Conservation (phyloP, 1,140 invertebrate genomes). For the Drosophila kikkawai region DNA sequence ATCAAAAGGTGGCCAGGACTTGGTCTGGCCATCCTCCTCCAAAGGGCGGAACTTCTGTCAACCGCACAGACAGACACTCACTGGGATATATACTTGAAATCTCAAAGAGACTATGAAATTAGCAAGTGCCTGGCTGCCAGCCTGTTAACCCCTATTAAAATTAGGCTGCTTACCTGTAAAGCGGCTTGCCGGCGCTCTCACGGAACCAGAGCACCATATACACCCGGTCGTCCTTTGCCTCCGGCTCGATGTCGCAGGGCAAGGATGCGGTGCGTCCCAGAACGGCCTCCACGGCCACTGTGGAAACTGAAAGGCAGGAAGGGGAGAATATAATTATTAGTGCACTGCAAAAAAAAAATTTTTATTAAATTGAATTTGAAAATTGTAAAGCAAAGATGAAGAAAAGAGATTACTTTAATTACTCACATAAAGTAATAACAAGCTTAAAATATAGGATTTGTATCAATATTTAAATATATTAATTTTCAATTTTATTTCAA, state of each 20-base stretch:
- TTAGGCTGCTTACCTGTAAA: slow-evolving; percentile 90
- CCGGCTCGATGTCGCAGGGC: slow-evolving; percentile 92
- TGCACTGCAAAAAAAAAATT: slow-evolving; percentile 11
- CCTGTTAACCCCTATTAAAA: slow-evolving; percentile 31
- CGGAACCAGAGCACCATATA: slow-evolving; percentile 97
- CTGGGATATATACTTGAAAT: slow-evolving; percentile 1
- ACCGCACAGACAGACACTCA: slow-evolving; percentile 5
- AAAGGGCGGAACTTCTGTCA: slow-evolving; percentile 25
- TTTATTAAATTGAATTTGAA: not conserved
- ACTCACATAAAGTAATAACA: too few relatives aligned
- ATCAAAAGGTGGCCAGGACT: slow-evolving; percentile 58
- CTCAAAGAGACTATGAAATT: slow-evolving; percentile 63
- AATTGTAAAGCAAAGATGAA: not conserved
- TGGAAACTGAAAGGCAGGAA: slow-evolving; percentile 87
- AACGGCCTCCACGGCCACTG: slow-evolving; percentile 91
- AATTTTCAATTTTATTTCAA: too few relatives aligned
- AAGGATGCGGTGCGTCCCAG: slow-evolving; percentile 91
- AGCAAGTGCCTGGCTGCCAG: slow-evolving; percentile 3
- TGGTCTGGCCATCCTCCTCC: slow-evolving; percentile 21
- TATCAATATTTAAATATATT: not conserved
- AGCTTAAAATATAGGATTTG: too few relatives aligned
- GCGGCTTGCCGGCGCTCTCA: slow-evolving; percentile 92
- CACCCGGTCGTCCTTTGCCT: slow-evolving; percentile 91
- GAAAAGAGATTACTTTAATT: too few relatives aligned
- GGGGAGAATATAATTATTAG: slow-evolving; percentile 20